Percentiles rank a stretch among this genome's conserved stretches.
Evolutionary conservation across 2,797 vertebrate species (phyloP).

Genomic region (Tinamus major): DNA sequence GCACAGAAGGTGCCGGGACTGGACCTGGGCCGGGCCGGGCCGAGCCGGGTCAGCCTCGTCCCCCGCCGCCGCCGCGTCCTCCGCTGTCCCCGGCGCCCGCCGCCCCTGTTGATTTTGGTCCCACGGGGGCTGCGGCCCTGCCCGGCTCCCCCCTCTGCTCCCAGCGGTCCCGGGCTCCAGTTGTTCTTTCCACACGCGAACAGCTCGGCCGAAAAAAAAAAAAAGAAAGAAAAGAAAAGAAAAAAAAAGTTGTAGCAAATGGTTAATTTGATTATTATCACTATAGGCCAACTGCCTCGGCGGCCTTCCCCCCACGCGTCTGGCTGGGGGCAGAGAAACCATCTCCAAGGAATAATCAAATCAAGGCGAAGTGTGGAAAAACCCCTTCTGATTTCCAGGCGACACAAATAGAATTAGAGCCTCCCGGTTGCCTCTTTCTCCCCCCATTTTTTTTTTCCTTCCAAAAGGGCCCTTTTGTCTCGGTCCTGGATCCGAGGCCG

Average conservation of each 20-base stretch:
- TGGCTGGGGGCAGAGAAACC: conserved; percentile 89
- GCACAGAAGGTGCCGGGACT: not conserved
- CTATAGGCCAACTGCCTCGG: conserved; percentile 96
- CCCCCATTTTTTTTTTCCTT: conserved; percentile 70
- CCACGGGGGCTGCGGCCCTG: not conserved
- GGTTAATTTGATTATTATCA: conserved; percentile 97
- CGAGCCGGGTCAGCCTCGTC: no score
- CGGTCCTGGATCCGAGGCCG: conserved; percentile 76
- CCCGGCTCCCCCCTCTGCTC: not conserved
- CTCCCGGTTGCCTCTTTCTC: conserved; percentile 62
- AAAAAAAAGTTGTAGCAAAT: conserved; percentile 92
- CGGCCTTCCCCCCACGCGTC: conserved; percentile 98
- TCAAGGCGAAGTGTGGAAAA: conserved; percentile 96
- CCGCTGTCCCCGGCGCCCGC: not conserved
- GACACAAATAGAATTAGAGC: conserved; percentile 98
- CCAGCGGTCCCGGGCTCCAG: conserved; percentile 81
- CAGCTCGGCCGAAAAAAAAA: conserved; percentile 78
- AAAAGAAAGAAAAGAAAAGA: no score
- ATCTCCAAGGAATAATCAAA: conserved; percentile 98
- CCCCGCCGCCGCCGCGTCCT: not conserved
- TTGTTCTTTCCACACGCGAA: conserved; percentile 92
- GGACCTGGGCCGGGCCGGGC: no score
- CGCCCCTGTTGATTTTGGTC: not conserved
- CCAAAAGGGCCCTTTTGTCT: conserved; percentile 88
- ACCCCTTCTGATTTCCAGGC: conserved; percentile 95